Percentiles rank a stretch among this genome's conserved stretches.
phyloP scores from a whole-genome alignment of 2,888 invertebrate species.

The Hermodice carunculata region DNA sequence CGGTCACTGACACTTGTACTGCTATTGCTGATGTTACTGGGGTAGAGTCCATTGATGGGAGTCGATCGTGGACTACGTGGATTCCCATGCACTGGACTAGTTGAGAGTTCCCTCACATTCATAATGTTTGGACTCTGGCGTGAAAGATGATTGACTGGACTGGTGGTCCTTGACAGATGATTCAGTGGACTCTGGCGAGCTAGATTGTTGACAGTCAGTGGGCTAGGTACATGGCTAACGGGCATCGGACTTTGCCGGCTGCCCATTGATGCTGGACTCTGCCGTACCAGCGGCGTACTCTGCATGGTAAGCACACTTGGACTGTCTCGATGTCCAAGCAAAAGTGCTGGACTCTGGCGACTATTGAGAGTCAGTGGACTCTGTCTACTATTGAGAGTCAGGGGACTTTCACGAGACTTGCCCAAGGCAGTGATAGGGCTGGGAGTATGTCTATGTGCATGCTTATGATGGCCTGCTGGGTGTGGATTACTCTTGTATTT shows the following conservation, averaged over 20 bases:
- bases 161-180: slow-evolving; percentile 37
- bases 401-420: slow-evolving; percentile 11
- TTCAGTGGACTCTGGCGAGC: slow-evolving; percentile 40
- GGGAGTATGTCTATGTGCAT: slow-evolving; percentile 14
- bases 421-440: slow-evolving; percentile 24
- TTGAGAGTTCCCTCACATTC: slow-evolving; percentile 3
- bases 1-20: slow-evolving; percentile 22
- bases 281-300: slow-evolving; percentile 82
- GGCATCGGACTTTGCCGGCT: slow-evolving; percentile 2
- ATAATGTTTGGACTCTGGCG: too few species aligned
- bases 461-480: background rate
- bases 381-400: background rate
- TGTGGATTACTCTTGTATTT: background rate
- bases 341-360: slow-evolving; percentile 25
- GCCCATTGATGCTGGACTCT: background rate
- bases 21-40: slow-evolving; percentile 21
- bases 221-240: slow-evolving; percentile 73
- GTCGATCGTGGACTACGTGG: slow-evolving; percentile 33
- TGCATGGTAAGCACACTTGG: slow-evolving; percentile 77
- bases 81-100: slow-evolving; percentile 9
- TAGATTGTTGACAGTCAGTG: slow-evolving; percentile 64
- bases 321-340: slow-evolving; percentile 46
- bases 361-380: background rate
- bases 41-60: slow-evolving; percentile 31
- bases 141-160: slow-evolving; percentile 10